Conservation (phyloP, 2,797 vertebrate species). For the Macropodus opercularis region DNA sequence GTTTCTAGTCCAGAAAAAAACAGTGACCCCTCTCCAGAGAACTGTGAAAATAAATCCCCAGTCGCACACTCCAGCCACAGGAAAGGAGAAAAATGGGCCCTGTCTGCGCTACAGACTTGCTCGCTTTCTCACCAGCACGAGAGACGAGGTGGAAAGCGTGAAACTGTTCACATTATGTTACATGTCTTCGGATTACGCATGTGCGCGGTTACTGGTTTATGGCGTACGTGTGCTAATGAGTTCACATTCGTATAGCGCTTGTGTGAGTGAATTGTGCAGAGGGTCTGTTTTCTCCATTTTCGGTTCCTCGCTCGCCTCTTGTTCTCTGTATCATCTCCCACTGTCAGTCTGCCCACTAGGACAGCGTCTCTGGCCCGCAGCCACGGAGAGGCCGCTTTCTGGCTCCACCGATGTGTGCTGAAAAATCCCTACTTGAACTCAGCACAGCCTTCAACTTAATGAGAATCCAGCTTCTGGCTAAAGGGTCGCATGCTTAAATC, state of each 20-base stretch:
- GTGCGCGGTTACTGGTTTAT: constrained; percentile 7
- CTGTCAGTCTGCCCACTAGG: constrained; percentile 77
- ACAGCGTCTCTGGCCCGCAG: constrained; percentile 65
- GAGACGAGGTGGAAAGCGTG: constrained; percentile 66
- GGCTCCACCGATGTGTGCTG: constrained; percentile 51
- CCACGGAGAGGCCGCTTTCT: constrained; percentile 73
- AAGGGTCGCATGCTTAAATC: constrained; percentile 19
- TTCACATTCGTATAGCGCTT: neutral
- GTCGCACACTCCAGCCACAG: constrained; percentile 67
- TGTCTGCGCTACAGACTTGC: constrained; percentile 48
- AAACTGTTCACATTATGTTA: constrained; percentile 29
- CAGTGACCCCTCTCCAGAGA: constrained; percentile 70
- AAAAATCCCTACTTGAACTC: constrained; percentile 74
- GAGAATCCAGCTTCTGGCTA: constrained; percentile 29
- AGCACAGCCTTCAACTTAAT: constrained; percentile 36
- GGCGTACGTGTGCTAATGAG: constrained; percentile 4
- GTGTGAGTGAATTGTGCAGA: constrained; percentile 18
- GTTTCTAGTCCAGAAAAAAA: constrained; percentile 79
- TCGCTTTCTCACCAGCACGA: constrained; percentile 61
- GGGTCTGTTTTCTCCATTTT: constrained; percentile 70
- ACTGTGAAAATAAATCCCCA: constrained; percentile 78
- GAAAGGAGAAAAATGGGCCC: constrained; percentile 69
- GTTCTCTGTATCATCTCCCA: constrained; percentile 59
- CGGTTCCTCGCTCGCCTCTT: constrained; percentile 45
- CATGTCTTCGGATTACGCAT: constrained; percentile 48